Evolutionary conservation across 2,113 vertebrate genomes (phyloP).

Genomic region (Bos indicus): DNA sequence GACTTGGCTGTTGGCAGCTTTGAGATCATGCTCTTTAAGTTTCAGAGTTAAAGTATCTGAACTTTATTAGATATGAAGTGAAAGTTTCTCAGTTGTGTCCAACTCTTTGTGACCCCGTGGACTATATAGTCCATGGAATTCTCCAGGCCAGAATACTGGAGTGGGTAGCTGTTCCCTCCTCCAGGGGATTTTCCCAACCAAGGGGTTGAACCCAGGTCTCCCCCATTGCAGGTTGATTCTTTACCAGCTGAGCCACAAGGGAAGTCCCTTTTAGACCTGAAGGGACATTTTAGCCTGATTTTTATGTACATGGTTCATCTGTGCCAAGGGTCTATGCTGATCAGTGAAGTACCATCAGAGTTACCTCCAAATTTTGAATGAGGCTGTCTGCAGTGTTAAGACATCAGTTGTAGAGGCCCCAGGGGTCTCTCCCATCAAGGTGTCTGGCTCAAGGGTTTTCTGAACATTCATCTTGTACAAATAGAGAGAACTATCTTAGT

Average conservation of each 20-base stretch:
- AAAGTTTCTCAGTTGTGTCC: not conserved
- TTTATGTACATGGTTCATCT: not conserved
- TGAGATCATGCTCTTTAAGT: not conserved
- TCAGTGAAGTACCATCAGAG: not conserved
- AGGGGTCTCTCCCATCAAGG: not conserved
- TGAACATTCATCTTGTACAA: not conserved
- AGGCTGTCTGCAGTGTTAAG: not conserved
- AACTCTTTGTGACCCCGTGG: not conserved
- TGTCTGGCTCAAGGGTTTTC: not conserved
- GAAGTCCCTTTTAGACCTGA: not conserved
- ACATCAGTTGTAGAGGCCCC: too few species aligned
- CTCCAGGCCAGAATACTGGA: not conserved
- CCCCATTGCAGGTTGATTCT: accelerated
- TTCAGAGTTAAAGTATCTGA: not conserved
- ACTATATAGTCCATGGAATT: not conserved
- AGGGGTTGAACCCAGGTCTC: not conserved
- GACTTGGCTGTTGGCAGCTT: not conserved
- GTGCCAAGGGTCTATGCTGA: not conserved
- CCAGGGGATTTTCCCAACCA: not conserved
- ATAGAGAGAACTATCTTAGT: not conserved
- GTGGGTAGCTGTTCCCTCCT: not conserved
- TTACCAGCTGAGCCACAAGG: not conserved
- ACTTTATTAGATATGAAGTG: not conserved
- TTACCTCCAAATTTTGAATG: not conserved
- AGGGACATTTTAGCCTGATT: not conserved